Evolutionary conservation across 2,113 vertebrate species (phyloP), one percentile per base, ranked within the genome.

Genomic region (Archilochus colubris): DNA sequence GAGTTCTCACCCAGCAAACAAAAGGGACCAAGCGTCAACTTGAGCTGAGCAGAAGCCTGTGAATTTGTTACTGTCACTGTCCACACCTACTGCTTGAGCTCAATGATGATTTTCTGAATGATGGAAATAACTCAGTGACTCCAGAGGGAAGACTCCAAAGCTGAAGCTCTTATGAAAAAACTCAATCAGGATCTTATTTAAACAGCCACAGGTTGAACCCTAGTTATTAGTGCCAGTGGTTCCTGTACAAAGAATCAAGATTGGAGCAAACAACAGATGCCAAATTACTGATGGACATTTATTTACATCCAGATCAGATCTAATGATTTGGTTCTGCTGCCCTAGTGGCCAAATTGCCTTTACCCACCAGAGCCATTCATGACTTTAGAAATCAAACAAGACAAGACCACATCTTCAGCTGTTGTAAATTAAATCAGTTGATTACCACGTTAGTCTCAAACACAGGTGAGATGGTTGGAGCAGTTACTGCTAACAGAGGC

Each of bases 231-330:
- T 51, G 21, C 31, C 44, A 86, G 44, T 61, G 40, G 36, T 86
- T 25, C 55, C 64, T 57, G 14, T 57, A 86, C 46, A 91, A 86
- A 92, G 86, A 92, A 86, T 21, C 10, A 57, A 70, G 66, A 13
- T 30, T 75, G 16, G 24, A 78, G 16, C 16, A 88, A 66, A 75
- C 44, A 92, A 70, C 31, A 83, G 57, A 93, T 24, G 44, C 57
- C 27, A 79, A 91, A 30, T 68, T 93, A 93, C 89, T 79, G 91
- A 92, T 82, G n/a, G 66, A 64, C 75, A 79, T 61, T 74, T 82
- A 82, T 94, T 88, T 86, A 86, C 27, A 28, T 44, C 36, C 23
- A 70, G 54, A 84, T 93, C 62, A 69, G 50, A 92, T 72, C 30
- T 82, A 82, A 86, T 69, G 1, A 82, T 64, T 84, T 61, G 33